A percentile compares a stretch with the other conserved stretches of the same genome.
These are phyloP conservation scores for Aleiodes leptofemur DNA, from an alignment of 2,888 invertebrate species.

Conservation along the genomic window DNA sequence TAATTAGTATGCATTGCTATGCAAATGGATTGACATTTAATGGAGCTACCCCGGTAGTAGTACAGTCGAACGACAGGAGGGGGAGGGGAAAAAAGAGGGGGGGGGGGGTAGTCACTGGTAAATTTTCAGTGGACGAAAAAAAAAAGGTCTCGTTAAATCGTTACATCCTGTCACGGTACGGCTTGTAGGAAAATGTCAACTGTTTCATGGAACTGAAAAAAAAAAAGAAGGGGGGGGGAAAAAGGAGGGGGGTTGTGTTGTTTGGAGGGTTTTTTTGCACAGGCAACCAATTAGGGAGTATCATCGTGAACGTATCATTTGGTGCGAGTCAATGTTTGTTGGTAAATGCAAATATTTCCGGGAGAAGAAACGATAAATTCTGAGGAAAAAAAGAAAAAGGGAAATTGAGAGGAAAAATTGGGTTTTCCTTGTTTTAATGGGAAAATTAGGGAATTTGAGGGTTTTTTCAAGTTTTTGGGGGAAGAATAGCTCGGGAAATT, in stretches of 20 bases:
- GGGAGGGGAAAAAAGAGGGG: background rate
- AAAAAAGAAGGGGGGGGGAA: background rate
- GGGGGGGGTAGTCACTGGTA: slow-evolving; percentile 42
- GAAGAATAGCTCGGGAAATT: too few relatives aligned
- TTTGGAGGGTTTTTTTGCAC: slow-evolving; percentile 10
- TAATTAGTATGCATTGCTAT: slow-evolving; percentile 71
- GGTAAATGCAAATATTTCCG: too few relatives aligned
- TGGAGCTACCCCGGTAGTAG: slow-evolving; percentile 55
- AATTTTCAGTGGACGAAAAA: slow-evolving; percentile 41
- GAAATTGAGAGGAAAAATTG: too few relatives aligned
- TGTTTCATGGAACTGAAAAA: slow-evolving; percentile 16
- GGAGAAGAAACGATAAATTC: too few relatives aligned
- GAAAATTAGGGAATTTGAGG: too few relatives aligned
- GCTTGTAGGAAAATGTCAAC: slow-evolving; percentile 29
- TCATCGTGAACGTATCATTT: slow-evolving; percentile 2
- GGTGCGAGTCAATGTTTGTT: too few relatives aligned
- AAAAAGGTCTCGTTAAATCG: slow-evolving; percentile 34
- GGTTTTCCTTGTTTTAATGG: too few relatives aligned
- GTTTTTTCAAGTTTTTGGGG: too few relatives aligned
- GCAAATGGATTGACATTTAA: slow-evolving; percentile 69
- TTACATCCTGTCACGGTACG: slow-evolving; percentile 39
- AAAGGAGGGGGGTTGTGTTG: slow-evolving; percentile 4
- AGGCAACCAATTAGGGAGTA: slow-evolving; percentile 15
- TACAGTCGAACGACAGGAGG: slow-evolving; percentile 36
- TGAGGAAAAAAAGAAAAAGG: too few relatives aligned